Percentiles rank a stretch among this genome's conserved stretches.
Evolutionary conservation across 2,113 vertebrate genomes (phyloP).

Genomic region (Eulacestoma nigropectus): DNA sequence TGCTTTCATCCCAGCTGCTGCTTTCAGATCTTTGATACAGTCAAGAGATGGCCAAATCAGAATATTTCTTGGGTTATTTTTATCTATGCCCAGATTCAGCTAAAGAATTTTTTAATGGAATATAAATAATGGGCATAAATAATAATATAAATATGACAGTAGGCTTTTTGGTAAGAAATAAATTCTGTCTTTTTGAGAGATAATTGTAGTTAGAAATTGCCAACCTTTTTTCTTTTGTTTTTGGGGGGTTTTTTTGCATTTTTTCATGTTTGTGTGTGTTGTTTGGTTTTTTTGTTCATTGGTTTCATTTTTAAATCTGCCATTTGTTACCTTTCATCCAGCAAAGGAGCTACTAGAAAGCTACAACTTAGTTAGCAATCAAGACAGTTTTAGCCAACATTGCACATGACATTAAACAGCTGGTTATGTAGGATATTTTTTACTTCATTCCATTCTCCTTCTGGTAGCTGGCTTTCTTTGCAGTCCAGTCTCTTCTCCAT

Average conservation of each 20-base stretch:
- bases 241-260: neutral
- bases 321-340: neutral
- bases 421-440: neutral
- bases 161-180: neutral
- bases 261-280: neutral
- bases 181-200: neutral
- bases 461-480: neutral
- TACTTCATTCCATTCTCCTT: neutral
- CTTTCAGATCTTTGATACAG: neutral
- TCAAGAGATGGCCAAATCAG: neutral
- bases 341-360: neutral
- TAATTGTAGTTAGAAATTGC: neutral
- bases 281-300: neutral
- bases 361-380: neutral
- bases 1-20: neutral
- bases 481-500: neutral
- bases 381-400: neutral
- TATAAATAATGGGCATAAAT: neutral
- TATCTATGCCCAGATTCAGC: neutral
- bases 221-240: neutral
- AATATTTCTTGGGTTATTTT: neutral
- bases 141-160: neutral
- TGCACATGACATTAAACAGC: neutral
- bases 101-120: neutral
- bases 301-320: neutral